A percentile compares a stretch with the other conserved stretches of the same genome.
These are phyloP conservation scores for Acanthurus tractus DNA, from an alignment of 2,797 vertebrate genomes.

Conservation along the genomic window DNA sequence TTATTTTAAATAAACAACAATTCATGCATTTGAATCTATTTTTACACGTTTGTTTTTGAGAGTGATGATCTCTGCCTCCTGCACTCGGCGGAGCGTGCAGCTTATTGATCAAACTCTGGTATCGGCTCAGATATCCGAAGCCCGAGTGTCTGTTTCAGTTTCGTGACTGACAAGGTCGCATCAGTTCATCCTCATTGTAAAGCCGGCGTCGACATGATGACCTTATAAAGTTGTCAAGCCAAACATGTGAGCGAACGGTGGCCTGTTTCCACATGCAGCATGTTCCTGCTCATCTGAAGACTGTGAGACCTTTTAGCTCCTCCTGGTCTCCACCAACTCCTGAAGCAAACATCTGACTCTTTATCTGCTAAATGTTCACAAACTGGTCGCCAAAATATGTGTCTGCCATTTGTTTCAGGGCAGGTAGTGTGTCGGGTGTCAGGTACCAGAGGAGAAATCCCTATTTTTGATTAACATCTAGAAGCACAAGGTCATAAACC, in stretches of 20 bases:
- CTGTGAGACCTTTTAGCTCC: not conserved
- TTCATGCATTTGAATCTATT: no score
- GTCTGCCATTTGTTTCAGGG: not conserved
- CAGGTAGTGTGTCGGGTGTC: no score
- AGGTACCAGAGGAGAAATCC: not conserved
- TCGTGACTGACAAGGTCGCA: no score
- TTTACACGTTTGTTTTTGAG: no score
- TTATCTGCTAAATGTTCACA: not conserved
- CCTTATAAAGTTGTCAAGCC: not conserved
- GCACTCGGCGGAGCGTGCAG: no score
- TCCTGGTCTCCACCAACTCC: not conserved
- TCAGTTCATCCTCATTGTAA: not conserved
- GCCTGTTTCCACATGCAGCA: not conserved
- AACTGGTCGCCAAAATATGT: not conserved
- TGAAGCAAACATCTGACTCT: not conserved
- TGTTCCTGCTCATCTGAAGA: not conserved
- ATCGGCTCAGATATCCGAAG: no score
- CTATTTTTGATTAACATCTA: not conserved
- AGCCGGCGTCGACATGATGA: not conserved
- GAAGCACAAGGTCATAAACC: no score
- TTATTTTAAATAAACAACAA: no score
- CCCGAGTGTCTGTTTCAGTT: no score
- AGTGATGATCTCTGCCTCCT: no score
- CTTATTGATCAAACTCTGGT: no score
- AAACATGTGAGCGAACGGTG: not conserved